Percentiles rank a stretch among this genome's conserved stretches.
These are phyloP conservation scores for Semaprochilodus insignis DNA, from an alignment of 2,797 vertebrate species.

Conservation along the genomic window DNA sequence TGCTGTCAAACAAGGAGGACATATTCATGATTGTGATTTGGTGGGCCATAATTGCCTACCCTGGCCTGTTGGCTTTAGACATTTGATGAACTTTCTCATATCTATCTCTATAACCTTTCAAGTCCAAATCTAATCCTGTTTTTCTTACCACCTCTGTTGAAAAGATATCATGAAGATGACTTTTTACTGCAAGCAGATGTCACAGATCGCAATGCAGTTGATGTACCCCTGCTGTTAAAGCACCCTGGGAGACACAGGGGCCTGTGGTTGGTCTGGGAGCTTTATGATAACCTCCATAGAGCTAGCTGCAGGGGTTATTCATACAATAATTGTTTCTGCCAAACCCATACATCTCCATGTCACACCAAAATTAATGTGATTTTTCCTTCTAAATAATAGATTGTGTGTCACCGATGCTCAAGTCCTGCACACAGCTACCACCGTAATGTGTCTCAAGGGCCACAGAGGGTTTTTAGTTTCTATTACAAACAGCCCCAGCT, in stretches of 20 bases:
- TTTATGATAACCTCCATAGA: constrained; percentile 75
- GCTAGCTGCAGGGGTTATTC: constrained; percentile 77
- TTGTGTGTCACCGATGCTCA: constrained; percentile 72
- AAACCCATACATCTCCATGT: constrained; percentile 90
- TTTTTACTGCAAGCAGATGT: constrained; percentile 33
- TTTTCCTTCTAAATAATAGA: constrained; percentile 93
- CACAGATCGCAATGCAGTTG: constrained; percentile 68
- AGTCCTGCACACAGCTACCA: constrained; percentile 69
- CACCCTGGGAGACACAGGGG: constrained; percentile 57
- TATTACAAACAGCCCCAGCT: constrained; percentile 78
- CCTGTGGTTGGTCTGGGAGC: constrained; percentile 72
- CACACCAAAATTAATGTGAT: constrained; percentile 87
- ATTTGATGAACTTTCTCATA: constrained; percentile 28
- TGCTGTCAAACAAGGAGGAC: constrained; percentile 44
- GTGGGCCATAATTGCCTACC: constrained; percentile 52
- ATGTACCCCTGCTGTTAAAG: constrained; percentile 73
- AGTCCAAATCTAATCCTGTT: constrained; percentile 41
- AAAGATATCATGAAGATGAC: constrained; percentile 31
- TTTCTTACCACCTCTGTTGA: constrained; percentile 58
- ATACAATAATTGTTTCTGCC: constrained; percentile 91
- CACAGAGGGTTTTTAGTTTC: constrained; percentile 15
- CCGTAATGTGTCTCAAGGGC: constrained; percentile 59
- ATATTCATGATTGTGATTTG: constrained; percentile 41
- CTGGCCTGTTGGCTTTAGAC: constrained; percentile 36
- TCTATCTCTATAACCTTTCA: constrained; percentile 15